These are phyloP conservation scores for Proterorhinus semilunaris DNA, from an alignment of 2,113 vertebrate genomes.

Conservation along the genomic window DNA sequence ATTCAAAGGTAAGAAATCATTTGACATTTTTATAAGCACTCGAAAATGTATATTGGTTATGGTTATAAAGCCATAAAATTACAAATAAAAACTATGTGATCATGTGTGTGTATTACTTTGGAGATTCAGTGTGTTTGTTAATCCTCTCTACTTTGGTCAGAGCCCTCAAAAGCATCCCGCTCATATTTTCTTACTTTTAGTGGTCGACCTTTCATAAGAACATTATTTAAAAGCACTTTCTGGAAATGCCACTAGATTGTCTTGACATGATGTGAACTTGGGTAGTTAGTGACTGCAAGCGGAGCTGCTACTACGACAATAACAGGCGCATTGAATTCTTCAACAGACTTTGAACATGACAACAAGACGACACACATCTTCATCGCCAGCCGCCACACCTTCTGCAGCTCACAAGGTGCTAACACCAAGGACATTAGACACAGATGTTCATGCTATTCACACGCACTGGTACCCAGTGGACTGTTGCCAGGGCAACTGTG, in stretches of 20 bases:
- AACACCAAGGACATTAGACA: conserved; percentile 75
- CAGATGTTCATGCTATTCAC: conserved; percentile 71
- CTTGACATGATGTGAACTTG: conserved; percentile 4
- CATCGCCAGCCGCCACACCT: conserved; percentile 24
- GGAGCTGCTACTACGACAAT: background rate
- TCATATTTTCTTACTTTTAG: conserved; percentile 7
- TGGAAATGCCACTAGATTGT: background rate
- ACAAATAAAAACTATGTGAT: background rate
- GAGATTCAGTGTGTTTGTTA: background rate
- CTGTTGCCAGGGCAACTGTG: conserved; percentile 91
- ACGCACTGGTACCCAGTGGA: conserved; percentile 85
- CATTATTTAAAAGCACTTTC: background rate
- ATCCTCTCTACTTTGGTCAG: background rate
- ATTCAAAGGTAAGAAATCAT: no score
- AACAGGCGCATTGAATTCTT: background rate
- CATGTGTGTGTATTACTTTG: background rate
- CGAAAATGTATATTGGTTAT: no score
- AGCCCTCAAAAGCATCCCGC: background rate
- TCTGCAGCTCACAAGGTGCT: conserved; percentile 76
- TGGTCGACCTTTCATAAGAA: background rate
- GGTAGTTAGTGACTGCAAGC: background rate
- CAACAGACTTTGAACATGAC: conserved; percentile 29
- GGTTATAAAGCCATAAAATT: background rate
- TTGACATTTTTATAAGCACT: no score
- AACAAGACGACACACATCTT: conserved; percentile 14